phyloP scores from a whole-genome alignment of 2,113 vertebrate genomes.

The Rhabdornis inornatus region DNA sequence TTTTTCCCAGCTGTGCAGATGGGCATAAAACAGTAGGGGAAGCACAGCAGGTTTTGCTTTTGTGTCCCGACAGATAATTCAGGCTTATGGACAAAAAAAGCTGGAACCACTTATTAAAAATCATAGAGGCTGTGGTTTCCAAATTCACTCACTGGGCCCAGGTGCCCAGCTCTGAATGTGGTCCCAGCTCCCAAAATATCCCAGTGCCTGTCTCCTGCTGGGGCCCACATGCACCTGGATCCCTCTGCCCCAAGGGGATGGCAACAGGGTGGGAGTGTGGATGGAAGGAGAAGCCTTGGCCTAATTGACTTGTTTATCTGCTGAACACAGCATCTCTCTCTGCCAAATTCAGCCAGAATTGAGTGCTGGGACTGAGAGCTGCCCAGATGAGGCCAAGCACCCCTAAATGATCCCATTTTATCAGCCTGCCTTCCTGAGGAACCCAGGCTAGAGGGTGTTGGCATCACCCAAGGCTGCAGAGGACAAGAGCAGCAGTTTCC shows the following conservation, averaged over 20 bases:
- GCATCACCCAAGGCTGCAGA: background rate
- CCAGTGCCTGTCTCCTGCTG: background rate
- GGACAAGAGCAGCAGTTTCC: background rate
- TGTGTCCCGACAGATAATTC: background rate
- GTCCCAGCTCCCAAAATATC: background rate
- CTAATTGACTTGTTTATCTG: background rate
- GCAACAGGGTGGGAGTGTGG: accelerated
- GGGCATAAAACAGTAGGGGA: background rate
- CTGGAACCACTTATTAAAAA: background rate
- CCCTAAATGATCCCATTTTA: too few relatives aligned
- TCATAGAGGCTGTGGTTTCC: background rate
- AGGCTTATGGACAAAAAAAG: background rate
- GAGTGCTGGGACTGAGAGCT: background rate
- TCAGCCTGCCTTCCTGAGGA: background rate
- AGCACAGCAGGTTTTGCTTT: background rate
- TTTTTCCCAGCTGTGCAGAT: background rate
- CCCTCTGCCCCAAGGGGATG: background rate
- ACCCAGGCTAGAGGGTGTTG: background rate
- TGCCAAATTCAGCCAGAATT: background rate
- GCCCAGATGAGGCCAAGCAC: background rate
- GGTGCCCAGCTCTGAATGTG: background rate
- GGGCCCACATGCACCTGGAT: background rate
- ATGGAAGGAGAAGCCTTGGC: background rate
- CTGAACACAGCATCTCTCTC: accelerated
- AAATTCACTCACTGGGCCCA: background rate